Conservation (phyloP, 2,113 vertebrate genomes). For the Poeciliopsis occidentalis region DNA sequence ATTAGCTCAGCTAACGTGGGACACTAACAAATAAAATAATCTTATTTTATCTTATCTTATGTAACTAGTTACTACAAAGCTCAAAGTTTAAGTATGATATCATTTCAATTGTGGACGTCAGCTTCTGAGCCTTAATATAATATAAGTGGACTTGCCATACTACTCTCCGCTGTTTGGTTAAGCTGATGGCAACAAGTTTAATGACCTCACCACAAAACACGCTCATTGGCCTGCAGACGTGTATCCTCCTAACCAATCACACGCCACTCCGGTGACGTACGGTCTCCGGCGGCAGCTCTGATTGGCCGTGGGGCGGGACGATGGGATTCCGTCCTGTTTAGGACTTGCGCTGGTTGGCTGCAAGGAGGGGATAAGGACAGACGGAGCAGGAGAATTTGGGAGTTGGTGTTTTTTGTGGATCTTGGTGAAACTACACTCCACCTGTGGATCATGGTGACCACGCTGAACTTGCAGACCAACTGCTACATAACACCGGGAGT, state of each 20-base stretch:
- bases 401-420: constrained; percentile 54
- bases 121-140: neutral
- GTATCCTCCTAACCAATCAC: constrained; percentile 69
- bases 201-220: constrained; percentile 78
- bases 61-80: too few relatives aligned
- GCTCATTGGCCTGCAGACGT: constrained; percentile 78
- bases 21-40: too few relatives aligned
- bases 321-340: neutral
- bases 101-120: neutral
- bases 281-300: constrained; percentile 20
- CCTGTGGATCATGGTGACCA: constrained; percentile 49
- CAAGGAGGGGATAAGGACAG: constrained; percentile 14
- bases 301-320: constrained; percentile 69
- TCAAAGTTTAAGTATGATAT: neutral
- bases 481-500: neutral
- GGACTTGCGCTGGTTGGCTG: constrained; percentile 66
- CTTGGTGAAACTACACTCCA: constrained; percentile 57
- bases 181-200: constrained; percentile 84
- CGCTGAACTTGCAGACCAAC: neutral
- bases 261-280: constrained; percentile 73
- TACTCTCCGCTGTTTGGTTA: constrained; percentile 74
- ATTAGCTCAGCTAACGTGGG: too few relatives aligned
- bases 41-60: too few relatives aligned
- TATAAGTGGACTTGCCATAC: constrained; percentile 36
- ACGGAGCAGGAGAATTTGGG: constrained; percentile 37